Evolutionary conservation across 2,888 invertebrate genomes (phyloP), one percentile per base, ranked within the genome.

Genomic region (Steromphala cineraria): DNA sequence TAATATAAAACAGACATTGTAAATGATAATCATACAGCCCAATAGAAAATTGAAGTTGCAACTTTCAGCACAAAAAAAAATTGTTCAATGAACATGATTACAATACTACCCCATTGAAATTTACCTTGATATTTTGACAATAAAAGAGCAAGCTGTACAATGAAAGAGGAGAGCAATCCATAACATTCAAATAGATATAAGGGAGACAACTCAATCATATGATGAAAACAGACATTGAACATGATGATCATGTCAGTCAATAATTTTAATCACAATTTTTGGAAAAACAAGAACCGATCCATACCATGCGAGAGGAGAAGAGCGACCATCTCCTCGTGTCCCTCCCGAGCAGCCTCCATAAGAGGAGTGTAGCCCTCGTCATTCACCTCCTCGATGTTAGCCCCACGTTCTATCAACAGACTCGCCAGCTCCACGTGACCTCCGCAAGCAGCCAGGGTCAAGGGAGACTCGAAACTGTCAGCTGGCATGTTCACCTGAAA

Each of bases 321-420:
- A 67, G 98, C 97, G 10, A 99, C 99, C 97, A 99, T 98, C 94
- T 98, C 98, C 93, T 98, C 98, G 94, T 99, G 99, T 80, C 99
- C 99, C 94, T 99, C 99, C 75, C 99, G 95, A 0, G 99, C 98
- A 71, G 99, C 99, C 94, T 99, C 99, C 99, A 99, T 99, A 84
- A 99, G 95, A 24, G 99, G 99, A 52, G 99, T 99, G 94, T 99
- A 99, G 36, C 99, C 99, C 94, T 99, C 99, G 93, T 99, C 99
- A 94, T 99, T 99, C 81, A 98, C 98, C 95, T 99, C 99, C 94
- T 99, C 99, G 91, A 99, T 97, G 94, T 98, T 98, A 82, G 99
- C 99, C 85, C 99, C 99, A 81, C 98, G 95, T 93, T 99, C 99
- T 87, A 99, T 96, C 84, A 99, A 95, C 89, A 99, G 94, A 95